Evolutionary conservation across 2,888 invertebrate genomes (phyloP), one percentile per base, ranked within the genome.

Genomic region (Masnerella sp.): DNA sequence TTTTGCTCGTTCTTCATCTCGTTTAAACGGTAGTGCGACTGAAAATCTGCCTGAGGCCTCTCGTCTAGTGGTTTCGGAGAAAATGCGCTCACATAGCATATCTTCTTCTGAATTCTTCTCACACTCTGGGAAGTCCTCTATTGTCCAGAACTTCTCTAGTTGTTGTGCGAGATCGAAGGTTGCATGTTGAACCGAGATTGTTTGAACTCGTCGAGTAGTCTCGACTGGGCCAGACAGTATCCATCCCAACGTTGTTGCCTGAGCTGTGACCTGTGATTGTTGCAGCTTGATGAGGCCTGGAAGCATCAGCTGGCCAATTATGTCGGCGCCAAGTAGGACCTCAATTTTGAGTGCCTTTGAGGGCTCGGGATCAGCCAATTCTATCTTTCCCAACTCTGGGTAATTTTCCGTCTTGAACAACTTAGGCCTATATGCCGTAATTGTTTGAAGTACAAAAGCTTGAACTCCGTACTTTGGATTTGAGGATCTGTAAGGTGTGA

Each of bases 401-500:
- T 42, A 25, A 8, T 32, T 12, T n/a, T 0, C 3, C 7, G 18
- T 7, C 2, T 20, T 12, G 17, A 43, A 30, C 5, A 2, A 0
- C 25, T 42, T 56, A 5, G 56, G 56, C 15, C 12, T 25, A n/a
- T 56, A 56, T 4, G 56, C 1, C 4, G 54, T 54, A 7, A 54
- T 54, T 5, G n/a, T 8, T 36, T 54, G 38, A 1, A 58, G 17
- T 4, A 58, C 32, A 15, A 17, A 43, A 9, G 43, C 56, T 8
- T 42, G 5, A 2, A 59, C 45, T 1, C 1, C 5, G 9, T 20
- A 25, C 7, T 42, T 14, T 7, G 7, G 20, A 11, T n/a, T n/a
- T n/a, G 42, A 15, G 4, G 3, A 9, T n/a, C 4, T 2, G 9
- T 9, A 5, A 3, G 30, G 1, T 1, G 25, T 14, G 4, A 34